Evolutionary conservation across 1,140 invertebrate genomes (phyloP).

Genomic region (Hestina assimilis): DNA sequence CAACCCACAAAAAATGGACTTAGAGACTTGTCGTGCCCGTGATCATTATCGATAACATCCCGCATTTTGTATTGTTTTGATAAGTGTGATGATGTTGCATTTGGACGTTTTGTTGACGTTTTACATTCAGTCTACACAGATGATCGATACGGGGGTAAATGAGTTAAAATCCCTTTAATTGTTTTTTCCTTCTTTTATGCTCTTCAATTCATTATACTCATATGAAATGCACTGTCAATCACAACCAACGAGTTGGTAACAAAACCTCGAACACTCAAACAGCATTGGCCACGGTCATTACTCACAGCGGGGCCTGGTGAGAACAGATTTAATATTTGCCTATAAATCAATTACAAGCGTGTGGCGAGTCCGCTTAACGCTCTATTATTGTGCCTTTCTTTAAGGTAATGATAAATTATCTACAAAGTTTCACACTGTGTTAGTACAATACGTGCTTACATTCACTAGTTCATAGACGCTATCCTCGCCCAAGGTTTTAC

Average conservation of each 20-base stretch:
- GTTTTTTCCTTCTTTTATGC: conserved; percentile 2
- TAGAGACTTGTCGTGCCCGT: conserved; percentile 62
- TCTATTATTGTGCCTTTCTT: conserved; percentile 62
- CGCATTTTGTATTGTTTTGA: conserved; percentile 76
- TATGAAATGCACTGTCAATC: conserved; percentile 46
- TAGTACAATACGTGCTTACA: conserved; percentile 24
- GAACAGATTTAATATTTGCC: conserved; percentile 73
- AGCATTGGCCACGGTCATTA: conserved; percentile 50
- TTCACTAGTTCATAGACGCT: conserved; percentile 25
- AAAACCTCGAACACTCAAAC: conserved; percentile 44
- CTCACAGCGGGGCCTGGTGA: conserved; percentile 51
- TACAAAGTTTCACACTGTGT: conserved; percentile 19
- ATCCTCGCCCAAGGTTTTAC: conserved; percentile 14
- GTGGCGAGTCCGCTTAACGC: conserved; percentile 51
- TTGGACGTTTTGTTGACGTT: conserved; percentile 64
- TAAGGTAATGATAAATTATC: conserved; percentile 52
- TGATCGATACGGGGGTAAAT: conserved; percentile 55
- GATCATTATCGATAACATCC: conserved; percentile 73
- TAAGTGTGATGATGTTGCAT: conserved; percentile 59
- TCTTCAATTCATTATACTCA: conserved; percentile 28
- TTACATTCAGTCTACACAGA: conserved; percentile 52
- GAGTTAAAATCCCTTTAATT: conserved; percentile 25
- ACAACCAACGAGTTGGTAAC: conserved; percentile 42
- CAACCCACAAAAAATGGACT: conserved; percentile 73
- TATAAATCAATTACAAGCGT: conserved; percentile 69